Evolutionary conservation across 2,888 invertebrate genomes (phyloP).

Genomic region (Rotaria socialis): DNA sequence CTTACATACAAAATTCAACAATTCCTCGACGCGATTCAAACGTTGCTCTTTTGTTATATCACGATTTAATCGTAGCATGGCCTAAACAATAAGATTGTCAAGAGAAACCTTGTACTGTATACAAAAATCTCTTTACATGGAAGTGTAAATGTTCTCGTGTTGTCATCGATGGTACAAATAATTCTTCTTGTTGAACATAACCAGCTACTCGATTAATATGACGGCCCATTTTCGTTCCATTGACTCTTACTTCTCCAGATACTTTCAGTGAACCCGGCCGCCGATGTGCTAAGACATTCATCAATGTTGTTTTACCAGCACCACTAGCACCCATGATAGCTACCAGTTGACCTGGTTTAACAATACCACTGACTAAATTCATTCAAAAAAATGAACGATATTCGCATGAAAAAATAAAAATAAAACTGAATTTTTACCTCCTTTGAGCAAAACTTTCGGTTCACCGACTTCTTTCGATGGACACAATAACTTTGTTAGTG

Average conservation of each 20-base stretch:
- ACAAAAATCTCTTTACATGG: background rate
- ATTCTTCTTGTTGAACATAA: conserved; percentile 87
- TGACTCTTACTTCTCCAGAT: conserved; percentile 62
- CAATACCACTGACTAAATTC: conserved; percentile 35
- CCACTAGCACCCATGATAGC: conserved; percentile 46
- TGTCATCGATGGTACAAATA: conserved; percentile 72
- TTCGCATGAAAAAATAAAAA: background rate
- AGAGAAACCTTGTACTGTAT: too few relatives aligned
- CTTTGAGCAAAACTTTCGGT: background rate
- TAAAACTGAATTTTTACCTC: background rate
- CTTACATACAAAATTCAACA: conserved; percentile 53
- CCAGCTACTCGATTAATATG: conserved; percentile 65
- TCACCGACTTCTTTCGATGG: conserved; percentile 23
- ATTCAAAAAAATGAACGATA: background rate
- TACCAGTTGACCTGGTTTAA: conserved; percentile 44
- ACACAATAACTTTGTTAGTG: background rate
- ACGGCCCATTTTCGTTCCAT: conserved; percentile 65
- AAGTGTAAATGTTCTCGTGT: conserved; percentile 46
- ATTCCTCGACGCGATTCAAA: conserved; percentile 53
- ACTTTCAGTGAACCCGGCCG: conserved; percentile 62
- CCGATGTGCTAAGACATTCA: conserved; percentile 80
- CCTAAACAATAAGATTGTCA: conserved; percentile 46
- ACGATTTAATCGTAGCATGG: conserved; percentile 54
- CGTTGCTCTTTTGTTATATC: conserved; percentile 49
- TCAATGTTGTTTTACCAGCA: conserved; percentile 79